Evolutionary conservation across 2,113 vertebrate genomes (phyloP), one percentile per base, ranked within the genome.

Genomic region (Echinops telfairi): DNA sequence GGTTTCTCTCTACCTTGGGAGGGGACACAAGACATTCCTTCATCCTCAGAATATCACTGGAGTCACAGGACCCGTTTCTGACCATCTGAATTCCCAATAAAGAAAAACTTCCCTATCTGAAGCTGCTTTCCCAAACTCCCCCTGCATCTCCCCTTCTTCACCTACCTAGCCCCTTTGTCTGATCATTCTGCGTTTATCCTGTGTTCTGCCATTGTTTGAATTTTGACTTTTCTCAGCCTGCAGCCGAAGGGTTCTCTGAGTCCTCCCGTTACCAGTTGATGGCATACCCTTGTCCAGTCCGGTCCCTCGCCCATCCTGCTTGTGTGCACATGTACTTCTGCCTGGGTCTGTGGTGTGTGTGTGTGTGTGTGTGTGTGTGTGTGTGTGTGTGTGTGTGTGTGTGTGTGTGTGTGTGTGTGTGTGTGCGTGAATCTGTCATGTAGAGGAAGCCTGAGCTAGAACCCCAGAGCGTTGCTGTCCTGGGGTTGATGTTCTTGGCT

Each of bases 341-440:
- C 96, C 96, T 97, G 97, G 95, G 96, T 96, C 77, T 92, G 47
- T 53, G 47, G 71, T 97, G 58, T 97, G 95, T 97, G 96, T 62
- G 95, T 97, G 94, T 96, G 96, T 94, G 87, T 97, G 94, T 53
- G 47, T 53, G 47, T 98, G 97, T 96, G 96, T 97, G 96, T 97
- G 53, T 96, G 96, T 94, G 87, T 97, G 94, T 53, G 47, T 53
- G 47, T 98, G 97, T 96, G 96, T 97, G 96, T 97, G 43, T 98
- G 97, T n/a, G 71, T 97, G 57, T 97, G 95, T 97, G 96, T 62
- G 95, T 97, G 94, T 96, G 96, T 94, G 87, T 97, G 94, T 47
- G 43, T 47, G 43, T 98, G 97, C 96, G 96, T 97, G 96, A 97
- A 96, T 82, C 94, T 95, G 93, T 95, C 97, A 95, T 77, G 83